Evolutionary conservation across 2,888 invertebrate species (phyloP).

Genomic region (Dinocampus coccinellae): DNA sequence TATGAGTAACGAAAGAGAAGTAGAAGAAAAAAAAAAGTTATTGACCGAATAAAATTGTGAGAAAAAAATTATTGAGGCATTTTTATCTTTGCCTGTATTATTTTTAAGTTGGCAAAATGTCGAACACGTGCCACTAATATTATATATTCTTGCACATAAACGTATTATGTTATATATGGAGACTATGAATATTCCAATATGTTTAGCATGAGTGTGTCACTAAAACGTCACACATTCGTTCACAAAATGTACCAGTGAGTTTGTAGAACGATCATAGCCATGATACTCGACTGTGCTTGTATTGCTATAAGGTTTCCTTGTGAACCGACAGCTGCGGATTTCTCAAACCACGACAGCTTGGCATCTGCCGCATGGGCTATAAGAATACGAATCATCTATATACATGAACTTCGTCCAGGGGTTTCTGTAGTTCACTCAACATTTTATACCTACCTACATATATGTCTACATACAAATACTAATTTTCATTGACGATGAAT

Average conservation of each 20-base stretch:
- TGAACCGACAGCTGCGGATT: slow-evolving; percentile 41
- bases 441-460: background rate
- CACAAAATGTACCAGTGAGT: background rate
- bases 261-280: background rate
- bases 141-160: slow-evolving; percentile 11
- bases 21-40: too few relatives aligned
- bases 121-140: slow-evolving; percentile 13
- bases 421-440: slow-evolving; percentile 21
- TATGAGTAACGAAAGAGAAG: too few relatives aligned
- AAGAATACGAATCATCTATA: slow-evolving; percentile 17
- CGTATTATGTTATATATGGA: background rate
- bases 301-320: slow-evolving; percentile 36
- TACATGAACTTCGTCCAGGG: slow-evolving; percentile 13
- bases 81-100: background rate
- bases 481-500: background rate
- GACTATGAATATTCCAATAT: background rate
- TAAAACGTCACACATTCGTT: background rate
- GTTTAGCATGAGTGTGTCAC: background rate
- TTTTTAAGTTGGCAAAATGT: background rate
- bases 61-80: background rate
- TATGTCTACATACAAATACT: background rate
- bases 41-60: too few relatives aligned
- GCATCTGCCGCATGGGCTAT: slow-evolving; percentile 30
- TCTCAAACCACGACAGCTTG: slow-evolving; percentile 34
- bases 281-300: background rate